Evolutionary conservation across 2,888 invertebrate species (phyloP).

Genomic region (Bursaphelenchus okinawaensis): DNA sequence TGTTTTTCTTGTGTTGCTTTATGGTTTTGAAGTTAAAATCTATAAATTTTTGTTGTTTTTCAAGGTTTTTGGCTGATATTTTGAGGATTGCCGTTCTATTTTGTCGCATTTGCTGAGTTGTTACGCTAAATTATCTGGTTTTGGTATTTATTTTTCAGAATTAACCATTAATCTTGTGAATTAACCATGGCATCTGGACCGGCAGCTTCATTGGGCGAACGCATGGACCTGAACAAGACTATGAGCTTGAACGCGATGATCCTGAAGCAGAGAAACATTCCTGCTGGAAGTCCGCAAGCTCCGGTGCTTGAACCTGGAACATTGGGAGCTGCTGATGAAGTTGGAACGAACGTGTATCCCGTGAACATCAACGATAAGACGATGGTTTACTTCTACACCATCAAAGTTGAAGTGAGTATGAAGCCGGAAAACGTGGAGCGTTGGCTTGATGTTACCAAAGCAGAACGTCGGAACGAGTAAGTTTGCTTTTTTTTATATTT

Average conservation of each 20-base stretch:
- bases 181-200: too few relatives aligned
- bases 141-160: too few relatives aligned
- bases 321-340: neutral
- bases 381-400: neutral
- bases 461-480: neutral
- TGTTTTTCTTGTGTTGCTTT: too few relatives aligned
- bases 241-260: neutral
- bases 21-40: too few relatives aligned
- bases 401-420: neutral
- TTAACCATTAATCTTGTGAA: too few relatives aligned
- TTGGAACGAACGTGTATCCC: neutral
- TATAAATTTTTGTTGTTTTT: too few relatives aligned
- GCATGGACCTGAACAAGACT: neutral
- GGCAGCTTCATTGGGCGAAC: too few relatives aligned
- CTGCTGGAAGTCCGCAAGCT: neutral
- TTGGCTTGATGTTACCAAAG: neutral
- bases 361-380: neutral
- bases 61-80: too few relatives aligned
- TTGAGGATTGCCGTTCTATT: too few relatives aligned
- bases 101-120: too few relatives aligned
- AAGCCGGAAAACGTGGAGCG: neutral
- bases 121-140: too few relatives aligned
- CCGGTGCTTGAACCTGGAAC: neutral
- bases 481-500: neutral
- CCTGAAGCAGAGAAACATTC: neutral